Conservation (phyloP, 2,113 vertebrate genomes). For the Semnornis frantzii region DNA sequence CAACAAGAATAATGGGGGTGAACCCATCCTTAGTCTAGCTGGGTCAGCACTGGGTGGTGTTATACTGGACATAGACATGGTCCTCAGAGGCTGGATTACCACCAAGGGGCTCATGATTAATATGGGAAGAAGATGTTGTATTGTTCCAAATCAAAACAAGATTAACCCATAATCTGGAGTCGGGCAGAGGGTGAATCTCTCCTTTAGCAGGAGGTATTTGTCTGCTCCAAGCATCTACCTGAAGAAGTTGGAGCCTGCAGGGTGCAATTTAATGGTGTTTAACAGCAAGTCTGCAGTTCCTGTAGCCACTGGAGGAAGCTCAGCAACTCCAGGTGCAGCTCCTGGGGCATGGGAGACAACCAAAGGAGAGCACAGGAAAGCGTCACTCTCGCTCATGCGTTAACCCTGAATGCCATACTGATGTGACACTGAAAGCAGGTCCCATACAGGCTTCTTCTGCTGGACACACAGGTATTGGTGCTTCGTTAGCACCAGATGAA, state of each 20-base stretch:
- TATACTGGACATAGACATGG: neutral
- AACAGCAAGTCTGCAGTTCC: neutral
- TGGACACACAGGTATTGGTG: neutral
- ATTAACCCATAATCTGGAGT: neutral
- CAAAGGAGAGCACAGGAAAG: neutral
- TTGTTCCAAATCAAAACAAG: slow-evolving; percentile 1
- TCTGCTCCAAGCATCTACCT: neutral
- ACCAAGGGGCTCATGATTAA: neutral
- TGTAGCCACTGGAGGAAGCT: slow-evolving; percentile 8
- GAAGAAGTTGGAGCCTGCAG: neutral
- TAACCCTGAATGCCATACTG: neutral
- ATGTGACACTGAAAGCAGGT: neutral
- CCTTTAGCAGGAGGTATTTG: neutral
- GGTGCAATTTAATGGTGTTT: neutral
- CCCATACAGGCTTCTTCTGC: neutral
- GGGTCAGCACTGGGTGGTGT: neutral
- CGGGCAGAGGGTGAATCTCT: neutral
- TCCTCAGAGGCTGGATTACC: neutral
- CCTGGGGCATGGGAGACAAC: neutral
- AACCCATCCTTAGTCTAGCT: neutral
- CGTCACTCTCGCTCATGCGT: accelerated
- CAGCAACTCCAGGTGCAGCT: neutral
- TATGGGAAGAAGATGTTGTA: neutral
- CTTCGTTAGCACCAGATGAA: neutral
- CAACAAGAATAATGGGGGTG: neutral